Evolutionary conservation across 2,113 vertebrate genomes (phyloP).

Genomic region (Corythornis cristatus): DNA sequence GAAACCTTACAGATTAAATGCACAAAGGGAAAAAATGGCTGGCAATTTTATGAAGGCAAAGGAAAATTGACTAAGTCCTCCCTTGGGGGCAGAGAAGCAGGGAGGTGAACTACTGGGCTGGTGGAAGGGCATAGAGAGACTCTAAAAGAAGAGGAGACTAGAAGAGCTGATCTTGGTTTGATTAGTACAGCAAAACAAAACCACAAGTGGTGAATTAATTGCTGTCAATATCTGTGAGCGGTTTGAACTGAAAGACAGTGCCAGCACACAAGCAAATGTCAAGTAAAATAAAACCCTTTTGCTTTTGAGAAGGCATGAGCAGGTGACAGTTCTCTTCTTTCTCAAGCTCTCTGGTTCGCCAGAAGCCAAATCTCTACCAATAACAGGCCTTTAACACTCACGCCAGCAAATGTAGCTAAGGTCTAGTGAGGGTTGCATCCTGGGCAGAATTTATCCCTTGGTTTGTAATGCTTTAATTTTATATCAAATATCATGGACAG

Average conservation of each 20-base stretch:
- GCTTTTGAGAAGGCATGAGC: background rate
- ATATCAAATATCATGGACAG: conserved; percentile 25
- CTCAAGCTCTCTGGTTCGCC: background rate
- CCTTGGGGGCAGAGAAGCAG: background rate
- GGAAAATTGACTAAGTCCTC: background rate
- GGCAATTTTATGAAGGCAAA: background rate
- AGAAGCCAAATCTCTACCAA: background rate
- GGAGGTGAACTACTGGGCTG: background rate
- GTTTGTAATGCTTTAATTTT: conserved; percentile 44
- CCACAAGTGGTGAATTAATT: background rate
- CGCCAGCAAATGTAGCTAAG: background rate
- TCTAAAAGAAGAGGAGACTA: background rate
- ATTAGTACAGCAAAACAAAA: background rate
- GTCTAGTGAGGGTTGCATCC: background rate
- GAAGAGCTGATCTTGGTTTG: background rate
- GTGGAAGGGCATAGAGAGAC: background rate
- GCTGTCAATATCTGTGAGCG: background rate
- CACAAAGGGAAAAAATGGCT: background rate
- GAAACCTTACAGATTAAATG: background rate
- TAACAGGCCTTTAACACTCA: background rate
- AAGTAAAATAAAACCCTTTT: background rate
- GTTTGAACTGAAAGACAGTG: background rate
- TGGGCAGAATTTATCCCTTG: background rate
- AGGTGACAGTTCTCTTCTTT: background rate
- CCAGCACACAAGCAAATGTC: background rate